phyloP scores from a whole-genome alignment of 2,797 vertebrate species.

The Anisognathus igniventris region DNA sequence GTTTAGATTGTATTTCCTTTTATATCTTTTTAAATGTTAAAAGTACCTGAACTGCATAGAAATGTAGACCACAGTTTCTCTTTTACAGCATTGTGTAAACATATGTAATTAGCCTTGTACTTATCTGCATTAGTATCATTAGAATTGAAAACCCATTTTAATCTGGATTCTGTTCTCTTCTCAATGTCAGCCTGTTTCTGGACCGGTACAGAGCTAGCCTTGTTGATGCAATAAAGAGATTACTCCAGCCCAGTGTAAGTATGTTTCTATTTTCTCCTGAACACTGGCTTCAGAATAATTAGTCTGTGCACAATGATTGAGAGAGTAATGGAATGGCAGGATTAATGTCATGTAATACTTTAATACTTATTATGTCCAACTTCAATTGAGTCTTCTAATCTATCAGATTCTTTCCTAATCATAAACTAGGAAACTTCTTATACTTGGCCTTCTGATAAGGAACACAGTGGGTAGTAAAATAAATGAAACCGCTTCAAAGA shows the following conservation, averaged over 20 bases:
- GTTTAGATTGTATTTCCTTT: background rate
- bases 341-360: constrained; percentile 99
- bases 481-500: constrained; percentile 92
- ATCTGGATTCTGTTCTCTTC: constrained; percentile 80
- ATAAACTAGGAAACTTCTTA: constrained; percentile 91
- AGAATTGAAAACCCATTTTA: constrained; percentile 82
- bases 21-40: background rate
- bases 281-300: constrained; percentile 89
- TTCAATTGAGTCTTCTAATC: constrained; percentile 96
- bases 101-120: constrained; percentile 81
- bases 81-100: constrained; percentile 66
- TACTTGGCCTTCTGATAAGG: constrained; percentile 92
- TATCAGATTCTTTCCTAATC: constrained; percentile 89
- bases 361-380: constrained; percentile 97
- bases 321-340: constrained; percentile 93
- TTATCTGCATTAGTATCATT: constrained; percentile 84
- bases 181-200: constrained; percentile 92
- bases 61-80: constrained; percentile 51
- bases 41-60: constrained; percentile 18
- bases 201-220: constrained; percentile 96
- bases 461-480: constrained; percentile 88
- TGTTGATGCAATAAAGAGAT: constrained; percentile 98
- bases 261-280: constrained; percentile 82
- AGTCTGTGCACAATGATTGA: constrained; percentile 86
- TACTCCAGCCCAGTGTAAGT: constrained; percentile 96